Evolutionary conservation across 2,888 invertebrate genomes (phyloP), one percentile per base, ranked within the genome.

Genomic region (Troilus luridus): DNA sequence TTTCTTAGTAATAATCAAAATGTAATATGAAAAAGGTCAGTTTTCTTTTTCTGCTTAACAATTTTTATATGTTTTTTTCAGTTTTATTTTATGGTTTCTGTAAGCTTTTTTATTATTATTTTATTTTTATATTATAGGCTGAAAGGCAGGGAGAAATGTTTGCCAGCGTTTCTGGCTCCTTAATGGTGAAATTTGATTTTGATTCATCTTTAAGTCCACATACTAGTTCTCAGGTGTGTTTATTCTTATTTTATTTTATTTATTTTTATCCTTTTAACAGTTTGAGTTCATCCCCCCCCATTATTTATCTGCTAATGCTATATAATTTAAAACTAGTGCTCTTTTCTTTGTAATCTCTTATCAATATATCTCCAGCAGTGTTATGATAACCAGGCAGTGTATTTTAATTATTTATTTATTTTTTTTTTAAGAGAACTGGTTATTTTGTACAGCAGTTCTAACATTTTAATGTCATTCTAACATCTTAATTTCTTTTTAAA

Each of bases 71-170:
- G 19, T 54, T 56, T 54, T 21, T 85, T 85, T 58, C n/a, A 11
- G n/a, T 56, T 58, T 62, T 8, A 27, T 27, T 59, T 62, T 62
- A 60, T 58, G 11, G 0, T 58, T 88, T 88, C 14, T 88, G 85
- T 56, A 12, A 77, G 77, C 19, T 90, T 60, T 81, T 14, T 85
- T 41, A 77, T 77, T 77, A 77, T 77, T 77, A 91, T 24, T n/a
- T 59, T 72, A 88, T 56, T 89, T 89, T 88, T 91, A 72, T 81
- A 89, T 67, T 89, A n/a, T 95, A 96, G 96, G 96, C 95, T 94
- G 96, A 96, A 94, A 95, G 96, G 93, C 96, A 96, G 94, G 97
- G 97, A 93, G 97, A 97, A 95, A 97, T 97, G 95, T 97, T 96
- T 94, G 97, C 97, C 93, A 97, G 97, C 95, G 96, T 97, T 93